Evolutionary conservation across 2,888 invertebrate species (phyloP).

Genomic region (Watsonalla cultraria): DNA sequence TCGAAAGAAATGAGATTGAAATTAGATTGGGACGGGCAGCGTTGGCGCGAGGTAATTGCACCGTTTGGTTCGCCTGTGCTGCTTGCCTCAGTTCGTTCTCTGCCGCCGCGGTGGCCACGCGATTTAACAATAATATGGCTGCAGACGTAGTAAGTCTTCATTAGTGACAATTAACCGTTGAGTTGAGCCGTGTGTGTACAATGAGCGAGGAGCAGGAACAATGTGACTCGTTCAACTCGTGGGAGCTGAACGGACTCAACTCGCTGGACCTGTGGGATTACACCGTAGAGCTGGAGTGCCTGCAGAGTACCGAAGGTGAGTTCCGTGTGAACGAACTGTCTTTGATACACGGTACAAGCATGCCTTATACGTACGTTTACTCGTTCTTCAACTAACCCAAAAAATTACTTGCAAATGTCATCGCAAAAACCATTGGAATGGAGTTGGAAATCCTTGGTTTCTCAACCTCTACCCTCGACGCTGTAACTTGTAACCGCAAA

Average conservation of each 20-base stretch:
- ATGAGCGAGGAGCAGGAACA: slow-evolving; percentile 72
- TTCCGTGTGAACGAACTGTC: slow-evolving; percentile 10
- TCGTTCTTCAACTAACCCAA: too few relatives aligned
- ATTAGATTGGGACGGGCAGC: slow-evolving; percentile 57
- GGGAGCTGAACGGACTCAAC: slow-evolving; percentile 79
- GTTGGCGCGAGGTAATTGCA: slow-evolving; percentile 54
- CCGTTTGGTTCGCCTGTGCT: slow-evolving; percentile 19
- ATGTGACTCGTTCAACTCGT: slow-evolving; percentile 68
- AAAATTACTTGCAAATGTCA: too few relatives aligned
- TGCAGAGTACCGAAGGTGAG: slow-evolving; percentile 87
- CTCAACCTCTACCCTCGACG: slow-evolving; percentile 5
- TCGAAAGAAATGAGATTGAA: slow-evolving; percentile 65
- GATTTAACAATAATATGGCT: slow-evolving; percentile 47
- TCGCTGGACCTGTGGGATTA: slow-evolving; percentile 92
- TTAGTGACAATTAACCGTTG: slow-evolving; percentile 41
- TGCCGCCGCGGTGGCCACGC: slow-evolving; percentile 51
- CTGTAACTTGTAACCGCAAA: slow-evolving; percentile 29
- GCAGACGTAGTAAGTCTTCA: slow-evolving; percentile 34
- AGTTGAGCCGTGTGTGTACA: not conserved
- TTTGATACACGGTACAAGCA: too few relatives aligned
- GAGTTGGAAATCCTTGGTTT: not conserved
- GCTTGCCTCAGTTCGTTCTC: slow-evolving; percentile 39
- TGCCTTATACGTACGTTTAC: too few relatives aligned
- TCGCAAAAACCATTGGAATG: too few relatives aligned
- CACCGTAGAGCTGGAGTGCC: slow-evolving; percentile 88